phyloP scores from a whole-genome alignment of 1,140 invertebrate species.

The Drosophila quadrilineata region DNA sequence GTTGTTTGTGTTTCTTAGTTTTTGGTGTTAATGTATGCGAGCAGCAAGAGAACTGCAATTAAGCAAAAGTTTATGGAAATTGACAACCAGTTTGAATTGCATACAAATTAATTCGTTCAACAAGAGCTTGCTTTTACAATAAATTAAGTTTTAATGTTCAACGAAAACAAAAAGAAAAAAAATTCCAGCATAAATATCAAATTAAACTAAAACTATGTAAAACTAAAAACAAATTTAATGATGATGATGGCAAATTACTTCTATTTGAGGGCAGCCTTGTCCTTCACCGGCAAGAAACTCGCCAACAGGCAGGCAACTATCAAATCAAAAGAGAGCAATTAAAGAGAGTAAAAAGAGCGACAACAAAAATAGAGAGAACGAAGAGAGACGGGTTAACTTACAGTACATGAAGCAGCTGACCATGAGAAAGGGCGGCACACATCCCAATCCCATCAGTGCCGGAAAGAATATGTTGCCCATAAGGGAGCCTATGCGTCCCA shows the following conservation, averaged over 20 bases:
- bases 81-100: conserved; percentile 59
- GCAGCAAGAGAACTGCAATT: not conserved
- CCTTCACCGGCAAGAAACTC: conserved; percentile 66
- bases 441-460: conserved; percentile 64
- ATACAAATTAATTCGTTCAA: conserved; percentile 58
- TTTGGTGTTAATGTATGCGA: conserved; percentile 21
- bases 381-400: conserved; percentile 24
- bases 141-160: conserved; percentile 68
- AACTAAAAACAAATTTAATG: conserved; percentile 1
- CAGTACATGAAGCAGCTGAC: conserved; percentile 65
- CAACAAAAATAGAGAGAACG: too few species aligned
- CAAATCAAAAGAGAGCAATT: not conserved
- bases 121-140: conserved; percentile 55
- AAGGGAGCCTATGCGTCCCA: conserved; percentile 67
- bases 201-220: conserved; percentile 1
- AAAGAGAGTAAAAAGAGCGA: not conserved
- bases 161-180: not conserved
- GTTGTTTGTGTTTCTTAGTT: too few species aligned
- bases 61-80: conserved; percentile 62
- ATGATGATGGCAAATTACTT: conserved; percentile 21
- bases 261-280: conserved; percentile 63
- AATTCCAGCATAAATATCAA: not conserved
- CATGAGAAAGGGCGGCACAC: conserved; percentile 74
- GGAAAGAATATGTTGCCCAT: conserved; percentile 73
- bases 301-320: conserved; percentile 60